These are phyloP conservation scores for Alaudala cheleensis DNA, from an alignment of 2,113 vertebrate species.

Conservation along the genomic window DNA sequence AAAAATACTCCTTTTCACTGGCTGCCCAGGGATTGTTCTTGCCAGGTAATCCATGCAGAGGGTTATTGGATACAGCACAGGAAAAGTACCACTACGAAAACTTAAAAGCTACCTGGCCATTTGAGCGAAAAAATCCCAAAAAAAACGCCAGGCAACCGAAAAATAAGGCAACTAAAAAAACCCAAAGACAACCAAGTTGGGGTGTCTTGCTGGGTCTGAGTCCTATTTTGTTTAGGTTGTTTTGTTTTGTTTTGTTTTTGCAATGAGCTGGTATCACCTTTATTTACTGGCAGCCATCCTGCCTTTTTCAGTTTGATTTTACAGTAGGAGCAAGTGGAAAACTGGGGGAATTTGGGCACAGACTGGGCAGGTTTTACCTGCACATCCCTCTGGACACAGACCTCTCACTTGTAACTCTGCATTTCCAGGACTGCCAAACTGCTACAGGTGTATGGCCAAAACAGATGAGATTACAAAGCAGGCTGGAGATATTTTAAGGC, in stretches of 20 bases:
- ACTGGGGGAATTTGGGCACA: not conserved
- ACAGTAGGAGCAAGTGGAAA: not conserved
- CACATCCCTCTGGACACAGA: not conserved
- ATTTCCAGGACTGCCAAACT: not conserved
- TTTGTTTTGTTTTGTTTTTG: not conserved
- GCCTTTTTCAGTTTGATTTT: not conserved
- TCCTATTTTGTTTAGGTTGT: not conserved
- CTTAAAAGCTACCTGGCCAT: not conserved
- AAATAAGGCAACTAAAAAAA: not conserved
- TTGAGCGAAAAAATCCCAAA: not conserved
- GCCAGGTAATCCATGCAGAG: not conserved
- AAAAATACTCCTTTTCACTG: not conserved
- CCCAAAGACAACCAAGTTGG: not conserved
- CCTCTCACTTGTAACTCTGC: not conserved
- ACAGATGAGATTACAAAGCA: not conserved
- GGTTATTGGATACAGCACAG: not conserved
- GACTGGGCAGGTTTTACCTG: not conserved
- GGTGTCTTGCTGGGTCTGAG: not conserved
- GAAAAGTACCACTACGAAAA: not conserved
- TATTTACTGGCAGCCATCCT: not conserved
- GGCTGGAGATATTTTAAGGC: not conserved
- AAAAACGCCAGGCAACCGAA: not conserved
- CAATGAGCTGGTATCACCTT: not conserved
- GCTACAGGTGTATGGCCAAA: not conserved
- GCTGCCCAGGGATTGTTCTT: not conserved